A percentile compares a stretch with the other conserved stretches of the same genome.
These are phyloP conservation scores for Paedocypris micromegethes DNA, from an alignment of 2,797 vertebrate genomes.

Conservation along the genomic window DNA sequence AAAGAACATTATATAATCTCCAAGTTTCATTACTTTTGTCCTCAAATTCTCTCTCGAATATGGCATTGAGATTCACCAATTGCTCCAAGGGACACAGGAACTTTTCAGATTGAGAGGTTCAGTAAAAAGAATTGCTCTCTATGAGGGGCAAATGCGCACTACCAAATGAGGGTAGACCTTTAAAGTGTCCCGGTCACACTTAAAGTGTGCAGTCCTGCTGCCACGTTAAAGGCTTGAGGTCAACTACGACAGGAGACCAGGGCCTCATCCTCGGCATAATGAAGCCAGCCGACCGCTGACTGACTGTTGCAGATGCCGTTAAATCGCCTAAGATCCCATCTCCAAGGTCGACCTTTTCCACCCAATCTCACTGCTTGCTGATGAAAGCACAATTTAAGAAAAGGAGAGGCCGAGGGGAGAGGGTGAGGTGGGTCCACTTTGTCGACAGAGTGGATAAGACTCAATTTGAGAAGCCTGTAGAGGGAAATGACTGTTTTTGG, in stretches of 20 bases:
- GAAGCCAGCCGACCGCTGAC: conserved; percentile 38
- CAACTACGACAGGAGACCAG: conserved; percentile 42
- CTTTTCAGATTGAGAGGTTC: neutral
- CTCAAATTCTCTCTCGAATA: too few relatives aligned
- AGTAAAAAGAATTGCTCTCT: conserved; percentile 10
- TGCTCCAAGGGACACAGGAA: too few relatives aligned
- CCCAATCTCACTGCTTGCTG: conserved; percentile 59
- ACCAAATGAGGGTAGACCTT: conserved; percentile 31
- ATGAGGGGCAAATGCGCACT: conserved; percentile 20
- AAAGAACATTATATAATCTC: too few relatives aligned
- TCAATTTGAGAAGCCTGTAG: conserved; percentile 67
- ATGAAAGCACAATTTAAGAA: conserved; percentile 61
- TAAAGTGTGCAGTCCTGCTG: conserved; percentile 10
- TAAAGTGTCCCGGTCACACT: conserved; percentile 1
- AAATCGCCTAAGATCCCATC: conserved; percentile 57
- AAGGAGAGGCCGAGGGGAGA: conserved; percentile 35
- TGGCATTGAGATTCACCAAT: too few relatives aligned
- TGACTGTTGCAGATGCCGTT: conserved; percentile 44
- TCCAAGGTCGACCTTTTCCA: conserved; percentile 54
- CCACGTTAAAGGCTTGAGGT: conserved; percentile 43
- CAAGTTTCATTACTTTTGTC: too few relatives aligned
- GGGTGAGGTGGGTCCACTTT: conserved; percentile 31
- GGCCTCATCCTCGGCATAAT: conserved; percentile 48
- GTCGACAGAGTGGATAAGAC: conserved; percentile 63
- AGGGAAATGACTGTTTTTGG: conserved; percentile 69